Percentiles rank a stretch among this genome's conserved stretches.
phyloP scores from a whole-genome alignment of 2,113 vertebrate genomes.

The Hypocryptadius cinnamomeus region DNA sequence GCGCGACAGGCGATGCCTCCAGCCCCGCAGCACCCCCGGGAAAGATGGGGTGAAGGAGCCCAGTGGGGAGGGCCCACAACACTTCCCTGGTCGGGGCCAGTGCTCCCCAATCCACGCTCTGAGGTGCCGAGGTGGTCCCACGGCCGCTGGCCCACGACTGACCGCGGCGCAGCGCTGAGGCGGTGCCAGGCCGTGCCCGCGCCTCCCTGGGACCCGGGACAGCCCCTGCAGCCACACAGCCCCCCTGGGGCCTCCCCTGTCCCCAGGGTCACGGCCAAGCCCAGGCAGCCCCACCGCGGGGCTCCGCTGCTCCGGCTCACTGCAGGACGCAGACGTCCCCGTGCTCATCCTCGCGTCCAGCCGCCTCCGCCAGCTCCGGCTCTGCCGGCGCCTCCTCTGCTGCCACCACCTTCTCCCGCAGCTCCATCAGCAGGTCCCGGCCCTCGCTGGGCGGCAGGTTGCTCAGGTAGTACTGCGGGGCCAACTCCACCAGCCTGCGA shows the following conservation, averaged over 20 bases:
- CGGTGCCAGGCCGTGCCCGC: background rate
- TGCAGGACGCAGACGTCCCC: conserved; percentile 71
- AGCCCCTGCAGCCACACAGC: background rate
- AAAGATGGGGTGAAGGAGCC: background rate
- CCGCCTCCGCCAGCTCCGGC: background rate
- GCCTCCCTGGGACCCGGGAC: background rate
- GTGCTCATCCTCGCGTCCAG: background rate
- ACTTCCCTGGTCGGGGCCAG: background rate
- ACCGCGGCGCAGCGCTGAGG: rapidly evolving
- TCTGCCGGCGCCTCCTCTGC: background rate
- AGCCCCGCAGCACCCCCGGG: background rate
- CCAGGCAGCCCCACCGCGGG: background rate
- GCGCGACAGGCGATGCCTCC: background rate
- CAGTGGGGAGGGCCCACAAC: rapidly evolving
- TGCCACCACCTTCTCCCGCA: conserved; percentile 70
- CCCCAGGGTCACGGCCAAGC: background rate
- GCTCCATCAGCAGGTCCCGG: conserved; percentile 84
- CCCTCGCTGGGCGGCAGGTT: conserved; percentile 89
- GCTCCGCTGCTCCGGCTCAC: conserved; percentile 57
- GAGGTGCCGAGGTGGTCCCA: background rate
- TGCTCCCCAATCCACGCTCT: background rate
- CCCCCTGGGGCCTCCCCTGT: background rate
- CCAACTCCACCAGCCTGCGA: conserved; percentile 84
- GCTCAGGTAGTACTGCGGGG: conserved; percentile 89
- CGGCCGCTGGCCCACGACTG: rapidly evolving